Conservation (phyloP, 1,140 invertebrate genomes). For the Pseudoatta argentina region DNA sequence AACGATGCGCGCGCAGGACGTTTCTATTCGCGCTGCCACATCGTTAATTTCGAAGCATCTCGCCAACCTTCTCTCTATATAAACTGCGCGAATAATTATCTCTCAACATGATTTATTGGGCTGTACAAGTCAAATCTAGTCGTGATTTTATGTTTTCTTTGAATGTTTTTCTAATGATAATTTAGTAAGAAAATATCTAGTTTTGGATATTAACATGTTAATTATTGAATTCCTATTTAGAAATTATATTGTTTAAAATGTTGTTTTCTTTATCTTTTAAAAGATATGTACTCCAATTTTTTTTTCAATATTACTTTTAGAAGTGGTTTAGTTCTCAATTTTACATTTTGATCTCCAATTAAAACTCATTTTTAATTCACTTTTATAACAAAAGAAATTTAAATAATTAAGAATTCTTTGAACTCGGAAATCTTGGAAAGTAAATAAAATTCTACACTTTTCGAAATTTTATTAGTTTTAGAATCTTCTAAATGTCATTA, state of each 20-base stretch:
- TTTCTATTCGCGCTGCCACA: slow-evolving; percentile 44
- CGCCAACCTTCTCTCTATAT: slow-evolving; percentile 9
- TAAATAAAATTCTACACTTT: neutral
- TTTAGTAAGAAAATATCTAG: neutral
- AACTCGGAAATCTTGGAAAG: neutral
- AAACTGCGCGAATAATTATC: slow-evolving; percentile 27
- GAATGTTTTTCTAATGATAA: neutral
- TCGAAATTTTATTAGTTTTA: neutral
- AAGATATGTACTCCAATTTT: too few species aligned
- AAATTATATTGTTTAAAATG: neutral
- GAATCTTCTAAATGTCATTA: neutral
- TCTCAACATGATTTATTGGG: slow-evolving; percentile 36
- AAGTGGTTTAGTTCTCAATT: neutral
- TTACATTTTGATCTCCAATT: neutral
- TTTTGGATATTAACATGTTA: neutral
- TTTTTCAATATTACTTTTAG: neutral
- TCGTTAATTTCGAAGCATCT: slow-evolving; percentile 54
- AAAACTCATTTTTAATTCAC: slow-evolving; percentile 6
- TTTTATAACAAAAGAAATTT: neutral
- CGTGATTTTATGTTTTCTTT: neutral
- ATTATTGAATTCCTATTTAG: neutral
- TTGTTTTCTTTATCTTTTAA: neutral
- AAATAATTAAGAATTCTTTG: neutral
- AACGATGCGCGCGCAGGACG: slow-evolving; percentile 28
- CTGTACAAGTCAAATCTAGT: neutral